These are phyloP conservation scores for Gymnothorax javanicus DNA, from an alignment of 2,797 vertebrate species.

Conservation along the genomic window DNA sequence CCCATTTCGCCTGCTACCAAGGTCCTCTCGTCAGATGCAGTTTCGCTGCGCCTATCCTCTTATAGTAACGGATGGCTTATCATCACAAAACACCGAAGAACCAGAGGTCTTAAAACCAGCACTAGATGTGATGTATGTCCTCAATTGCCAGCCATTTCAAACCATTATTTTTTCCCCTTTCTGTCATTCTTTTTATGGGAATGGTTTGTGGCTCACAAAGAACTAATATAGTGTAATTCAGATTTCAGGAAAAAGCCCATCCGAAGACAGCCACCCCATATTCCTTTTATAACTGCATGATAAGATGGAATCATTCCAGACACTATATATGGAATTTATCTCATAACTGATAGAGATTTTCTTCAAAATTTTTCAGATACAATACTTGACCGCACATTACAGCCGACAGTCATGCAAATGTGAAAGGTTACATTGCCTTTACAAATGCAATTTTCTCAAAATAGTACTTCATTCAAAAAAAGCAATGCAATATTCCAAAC, in stretches of 20 bases:
- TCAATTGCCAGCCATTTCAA: not conserved
- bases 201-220: constrained; percentile 7
- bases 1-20: not conserved
- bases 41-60: not conserved
- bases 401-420: not conserved
- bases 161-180: not conserved
- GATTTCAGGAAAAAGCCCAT: not conserved
- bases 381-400: not conserved
- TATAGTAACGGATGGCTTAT: not conserved
- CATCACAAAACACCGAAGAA: not conserved
- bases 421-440: not conserved
- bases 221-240: not conserved
- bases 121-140: not conserved
- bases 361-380: not conserved
- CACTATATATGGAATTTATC: not conserved
- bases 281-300: constrained; percentile 7
- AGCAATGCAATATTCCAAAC: not conserved
- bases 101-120: constrained; percentile 1
- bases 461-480: not conserved
- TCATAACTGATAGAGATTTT: not conserved
- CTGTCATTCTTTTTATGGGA: not conserved
- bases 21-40: not conserved
- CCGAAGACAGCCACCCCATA: not conserved
- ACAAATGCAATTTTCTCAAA: not conserved
- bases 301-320: not conserved